These are phyloP conservation scores for Coelogynopora nodosa DNA, from an alignment of 2,888 invertebrate genomes.

Conservation along the genomic window DNA sequence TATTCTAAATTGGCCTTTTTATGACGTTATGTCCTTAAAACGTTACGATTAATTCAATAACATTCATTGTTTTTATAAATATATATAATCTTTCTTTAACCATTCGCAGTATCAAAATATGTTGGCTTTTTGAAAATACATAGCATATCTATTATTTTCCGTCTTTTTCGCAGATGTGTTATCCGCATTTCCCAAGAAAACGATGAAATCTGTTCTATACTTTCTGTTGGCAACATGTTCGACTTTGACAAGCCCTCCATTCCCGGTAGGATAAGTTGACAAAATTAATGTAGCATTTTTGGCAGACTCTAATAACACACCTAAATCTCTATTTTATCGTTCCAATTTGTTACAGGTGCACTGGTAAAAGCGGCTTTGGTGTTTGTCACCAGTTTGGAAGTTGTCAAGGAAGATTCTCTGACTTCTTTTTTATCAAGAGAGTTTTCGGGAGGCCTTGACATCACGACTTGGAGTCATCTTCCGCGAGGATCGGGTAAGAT, in stretches of 20 bases:
- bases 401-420: conserved; percentile 48
- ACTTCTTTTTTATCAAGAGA: conserved; percentile 47
- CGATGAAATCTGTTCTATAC: background rate
- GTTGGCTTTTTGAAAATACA: too few species aligned
- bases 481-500: conserved; percentile 63
- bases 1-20: too few species aligned
- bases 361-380: conserved; percentile 63
- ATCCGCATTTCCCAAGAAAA: background rate
- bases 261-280: too few species aligned
- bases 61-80: too few species aligned
- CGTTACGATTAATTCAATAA: too few species aligned
- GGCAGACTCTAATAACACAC: too few species aligned
- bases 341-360: conserved; percentile 55
- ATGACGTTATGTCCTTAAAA: too few species aligned
- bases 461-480: conserved; percentile 63
- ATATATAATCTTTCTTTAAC: too few species aligned
- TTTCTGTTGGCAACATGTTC: background rate
- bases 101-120: too few species aligned
- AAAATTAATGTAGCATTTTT: too few species aligned
- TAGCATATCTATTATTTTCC: too few species aligned
- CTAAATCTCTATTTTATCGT: too few species aligned
- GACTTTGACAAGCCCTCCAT: background rate
- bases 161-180: background rate
- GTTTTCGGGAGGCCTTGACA: conserved; percentile 60
- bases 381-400: conserved; percentile 52